Percentiles rank a stretch among this genome's conserved stretches.
Conservation (phyloP, 2,888 invertebrate species). For the Callosobruchus maculatus region DNA sequence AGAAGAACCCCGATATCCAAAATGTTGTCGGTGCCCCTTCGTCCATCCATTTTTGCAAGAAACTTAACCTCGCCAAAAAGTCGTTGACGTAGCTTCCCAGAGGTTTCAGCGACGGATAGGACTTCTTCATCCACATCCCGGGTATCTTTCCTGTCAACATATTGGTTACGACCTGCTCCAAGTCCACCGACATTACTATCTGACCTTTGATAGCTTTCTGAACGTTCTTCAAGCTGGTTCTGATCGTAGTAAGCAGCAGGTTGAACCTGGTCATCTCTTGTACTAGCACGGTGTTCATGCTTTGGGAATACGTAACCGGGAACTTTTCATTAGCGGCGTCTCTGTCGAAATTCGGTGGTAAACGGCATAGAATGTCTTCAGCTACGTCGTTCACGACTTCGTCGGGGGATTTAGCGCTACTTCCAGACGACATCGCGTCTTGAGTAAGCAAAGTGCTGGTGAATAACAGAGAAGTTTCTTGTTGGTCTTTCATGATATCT, state of each 20-base stretch:
- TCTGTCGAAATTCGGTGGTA: slow-evolving; percentile 70
- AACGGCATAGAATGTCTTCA: slow-evolving; percentile 69
- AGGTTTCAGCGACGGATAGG: slow-evolving; percentile 90
- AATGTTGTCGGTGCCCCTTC: slow-evolving; percentile 76
- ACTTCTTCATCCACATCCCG: slow-evolving; percentile 75
- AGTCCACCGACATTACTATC: slow-evolving; percentile 79
- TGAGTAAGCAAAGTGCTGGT: slow-evolving; percentile 72
- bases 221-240: slow-evolving; percentile 71
- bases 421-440: slow-evolving; percentile 62
- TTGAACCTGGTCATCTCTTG: slow-evolving; percentile 84
- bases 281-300: slow-evolving; percentile 91
- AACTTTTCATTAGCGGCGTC: slow-evolving; percentile 63
- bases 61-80: slow-evolving; percentile 76
- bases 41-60: slow-evolving; percentile 83
- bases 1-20: slow-evolving; percentile 93
- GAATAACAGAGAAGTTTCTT: slow-evolving; percentile 77
- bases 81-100: slow-evolving; percentile 84
- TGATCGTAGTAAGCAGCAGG: slow-evolving; percentile 68
- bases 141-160: slow-evolving; percentile 83
- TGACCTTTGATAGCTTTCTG: slow-evolving; percentile 86
- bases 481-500: slow-evolving; percentile 87
- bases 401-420: slow-evolving; percentile 68
- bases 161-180: slow-evolving; percentile 81
- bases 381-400: slow-evolving; percentile 76
- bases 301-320: slow-evolving; percentile 77